Percentiles rank a stretch among this genome's conserved stretches.
phyloP scores from a whole-genome alignment of 2,113 vertebrate species.

The Thalassarche chlororhynchos region DNA sequence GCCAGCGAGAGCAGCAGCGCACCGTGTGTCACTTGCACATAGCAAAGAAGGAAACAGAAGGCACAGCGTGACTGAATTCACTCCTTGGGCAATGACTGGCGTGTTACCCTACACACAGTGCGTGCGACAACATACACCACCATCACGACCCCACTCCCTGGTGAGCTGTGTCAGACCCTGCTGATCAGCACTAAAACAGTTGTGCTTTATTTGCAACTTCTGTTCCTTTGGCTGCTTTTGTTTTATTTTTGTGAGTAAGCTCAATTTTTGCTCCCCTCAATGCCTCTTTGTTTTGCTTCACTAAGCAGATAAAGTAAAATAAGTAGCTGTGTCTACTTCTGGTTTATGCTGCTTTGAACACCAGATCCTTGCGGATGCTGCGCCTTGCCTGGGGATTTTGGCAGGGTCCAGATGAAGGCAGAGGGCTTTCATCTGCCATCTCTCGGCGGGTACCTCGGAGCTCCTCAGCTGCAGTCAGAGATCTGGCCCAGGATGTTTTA shows the following conservation, averaged over 20 bases:
- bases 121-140: rapidly evolving
- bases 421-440: not conserved
- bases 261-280: not conserved
- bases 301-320: not conserved
- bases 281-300: not conserved
- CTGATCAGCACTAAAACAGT: not conserved
- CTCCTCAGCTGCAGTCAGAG: not conserved
- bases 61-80: rapidly evolving
- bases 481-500: not conserved
- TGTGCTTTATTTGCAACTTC: not conserved
- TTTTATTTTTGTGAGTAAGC: not conserved
- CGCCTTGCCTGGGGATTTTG: not conserved
- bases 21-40: rapidly evolving
- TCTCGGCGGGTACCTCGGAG: not conserved
- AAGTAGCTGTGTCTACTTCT: not conserved
- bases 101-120: too few species aligned
- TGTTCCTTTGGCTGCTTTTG: not conserved
- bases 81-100: rapidly evolving
- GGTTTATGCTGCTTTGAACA: not conserved
- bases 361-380: not conserved
- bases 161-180: rapidly evolving
- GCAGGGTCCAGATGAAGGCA: not conserved
- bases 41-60: not conserved
- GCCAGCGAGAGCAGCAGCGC: rapidly evolving
- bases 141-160: rapidly evolving